Evolutionary conservation across 1,140 invertebrate genomes (phyloP).

Genomic region (Drosophila novamexicana): DNA sequence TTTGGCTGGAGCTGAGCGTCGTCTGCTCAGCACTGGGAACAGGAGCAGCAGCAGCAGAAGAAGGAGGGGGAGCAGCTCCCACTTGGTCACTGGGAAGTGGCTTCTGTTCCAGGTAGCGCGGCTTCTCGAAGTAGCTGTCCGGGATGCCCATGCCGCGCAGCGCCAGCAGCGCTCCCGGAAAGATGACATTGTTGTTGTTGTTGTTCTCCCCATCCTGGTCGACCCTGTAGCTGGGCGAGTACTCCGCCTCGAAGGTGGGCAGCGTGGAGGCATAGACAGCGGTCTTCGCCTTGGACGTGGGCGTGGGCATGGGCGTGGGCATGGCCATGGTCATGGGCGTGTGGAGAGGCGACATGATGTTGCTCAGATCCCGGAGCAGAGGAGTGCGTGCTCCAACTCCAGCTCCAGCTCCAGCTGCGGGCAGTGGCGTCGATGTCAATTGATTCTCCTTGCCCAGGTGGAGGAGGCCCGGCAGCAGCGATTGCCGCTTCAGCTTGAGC

Average conservation of each 20-base stretch:
- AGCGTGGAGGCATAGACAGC: constrained; percentile 54
- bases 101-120: constrained; percentile 70
- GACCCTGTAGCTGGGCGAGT: constrained; percentile 71
- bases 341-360: constrained; percentile 54
- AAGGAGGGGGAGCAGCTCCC: background rate
- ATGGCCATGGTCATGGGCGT: constrained; percentile 35
- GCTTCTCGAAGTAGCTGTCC: constrained; percentile 82
- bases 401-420: constrained; percentile 26
- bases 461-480: constrained; percentile 15
- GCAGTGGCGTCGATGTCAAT: constrained; percentile 76
- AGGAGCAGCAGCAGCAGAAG: background rate
- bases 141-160: constrained; percentile 77
- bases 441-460: constrained; percentile 77
- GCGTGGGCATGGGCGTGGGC: constrained; percentile 49
- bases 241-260: constrained; percentile 75
- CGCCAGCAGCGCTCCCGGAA: constrained; percentile 75
- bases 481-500: constrained; percentile 52
- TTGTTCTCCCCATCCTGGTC: constrained; percentile 1
- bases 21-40: constrained; percentile 23
- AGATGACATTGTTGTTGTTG: constrained; percentile 29
- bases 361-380: constrained; percentile 71
- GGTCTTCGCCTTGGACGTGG: constrained; percentile 2
- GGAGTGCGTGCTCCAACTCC: constrained; percentile 25
- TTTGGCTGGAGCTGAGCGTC: constrained; percentile 69
- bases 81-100: background rate